Evolutionary conservation across 1,140 invertebrate species (phyloP), one percentile per base, ranked within the genome.

Genomic region (Tribolium madens): DNA sequence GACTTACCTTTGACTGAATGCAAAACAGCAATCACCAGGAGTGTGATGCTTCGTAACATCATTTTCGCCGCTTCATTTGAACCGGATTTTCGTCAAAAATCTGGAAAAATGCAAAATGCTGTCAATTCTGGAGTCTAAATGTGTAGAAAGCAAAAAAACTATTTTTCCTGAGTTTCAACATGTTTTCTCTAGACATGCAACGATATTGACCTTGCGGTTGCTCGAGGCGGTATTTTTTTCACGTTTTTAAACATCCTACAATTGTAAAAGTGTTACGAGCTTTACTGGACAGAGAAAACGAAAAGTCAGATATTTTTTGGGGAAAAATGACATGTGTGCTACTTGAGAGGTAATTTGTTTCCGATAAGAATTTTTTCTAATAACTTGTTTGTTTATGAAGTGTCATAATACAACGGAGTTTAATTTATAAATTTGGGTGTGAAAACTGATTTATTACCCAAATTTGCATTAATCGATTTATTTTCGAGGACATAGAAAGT

Each of bases 1-100:
- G 12, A 53, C 48, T 74, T 33, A 74, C 72, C 72, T 57, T 3
- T 33, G 31, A 18, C 33, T 15, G 72, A 74, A 57, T 74, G 72
- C 50, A 74, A 12, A 10, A 33, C n/a, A 53, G 48, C 72, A 31
- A 57, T 74, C 72, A 53, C 48, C n/a, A 74, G 26, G 9, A 74
- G 21, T 12, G 72, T 74, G 72, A 33, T 42, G 72, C 48, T 15
- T 9, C 3, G 14, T 12, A 50, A 26, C n/a, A 17, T 74, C 72
- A 74, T 74, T 57, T 74, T 74, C 48, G 14, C 1, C 48, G 72
- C 72, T 36, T 74, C 72, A 74, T 74, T 57, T 74, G 52, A 21
- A 12, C 47, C 9, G 21, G 57, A 57, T 26, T 14, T 42, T 53
- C n/a, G 21, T 26, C 21, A 26, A 26, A 21, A 73, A 47, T 17